Evolutionary conservation across 2,888 invertebrate genomes (phyloP), one percentile per base, ranked within the genome.

Genomic region (Portevinia maculata): DNA sequence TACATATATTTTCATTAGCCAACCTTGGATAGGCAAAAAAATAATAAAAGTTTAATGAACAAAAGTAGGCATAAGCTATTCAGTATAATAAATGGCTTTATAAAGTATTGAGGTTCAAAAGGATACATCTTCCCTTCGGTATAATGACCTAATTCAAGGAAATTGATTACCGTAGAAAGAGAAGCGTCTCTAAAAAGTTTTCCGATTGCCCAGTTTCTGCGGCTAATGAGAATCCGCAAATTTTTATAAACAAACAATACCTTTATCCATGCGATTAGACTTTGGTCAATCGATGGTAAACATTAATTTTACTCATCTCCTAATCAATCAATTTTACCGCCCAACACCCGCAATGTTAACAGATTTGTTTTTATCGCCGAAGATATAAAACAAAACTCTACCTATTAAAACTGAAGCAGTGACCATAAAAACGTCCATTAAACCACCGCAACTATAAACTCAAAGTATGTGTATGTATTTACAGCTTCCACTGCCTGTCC

Each of bases 21-120:
- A 62, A 15, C 28, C 57, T 21, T 39, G 50, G 52, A 19, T 19
- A 17, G 9, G 8, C 9, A 11, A 17, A 15, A 5, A 7, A 13
- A 60, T 71, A 59, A 59, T 73, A 44, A 64, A 73, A 50, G 64
- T 73, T 64, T 64, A 53, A 73, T 73, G 53, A 62, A 44, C 24
- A 34, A 28, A 62, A 59, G 15, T 28, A n/a, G n/a, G n/a, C n/a
- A 44, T n/a, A 24, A 53, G 53, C 24, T 37, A 32, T 60, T 71
- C 32, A 46, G 53, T 34, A 55, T 62, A 73, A 62, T 53, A 73
- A 73, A 55, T 62, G 53, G 15, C 30, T 37, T 24, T 53, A 34
- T 46, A 34, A 62, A 62, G 57, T 57, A 50, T 52, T 74, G 55
- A 65, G 74, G 65, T 65, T 24, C 50, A 65, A 65, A 53, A 65